Evolutionary conservation across 1,140 invertebrate genomes (phyloP), one percentile per base, ranked within the genome.

Genomic region (Arion vulgaris): DNA sequence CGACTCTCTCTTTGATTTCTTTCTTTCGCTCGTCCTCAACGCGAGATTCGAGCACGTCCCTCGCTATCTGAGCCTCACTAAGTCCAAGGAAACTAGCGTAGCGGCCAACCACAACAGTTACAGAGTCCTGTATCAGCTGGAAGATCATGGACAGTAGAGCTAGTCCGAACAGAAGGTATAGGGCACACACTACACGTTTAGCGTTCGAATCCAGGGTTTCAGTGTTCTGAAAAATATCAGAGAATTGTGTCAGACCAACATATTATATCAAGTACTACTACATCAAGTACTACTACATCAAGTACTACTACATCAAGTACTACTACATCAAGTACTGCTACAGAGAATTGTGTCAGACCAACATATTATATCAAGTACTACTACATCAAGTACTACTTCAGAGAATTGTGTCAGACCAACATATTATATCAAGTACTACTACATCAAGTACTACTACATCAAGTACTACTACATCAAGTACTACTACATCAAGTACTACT

Each of bases 121-220:
- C 62, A 57, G 77, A 68, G 77, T 80, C 77, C 26, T 51, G 39
- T 82, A 98, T 95, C 45, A 98, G 93, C 91, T 96, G 97, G 89
- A 97, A 98, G 77, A 96, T 96, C 96, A 97, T 98, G 0, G 97
- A 96, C 85, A 98, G 95, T 45, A 98, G 92, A 17, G 97, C 96
- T 45, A 98, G 94, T 34, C 97, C 97, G 84, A 98, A 94, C 51
- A 98, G 94, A 45, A 98, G 91, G 91, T 98, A 98, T 0, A 96
- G 93, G 89, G 96, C 84, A 81, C 90, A 90, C 0, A 89, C 83
- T 1, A 91, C 85, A 17, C 87, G 88, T 81, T 90, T 91, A 38
- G 87, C 87, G 51, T 77, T 77, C n/a, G 75, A 77, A 11, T 39
- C 75, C 38, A 74, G 39, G 4, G 72, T 74, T n/a, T 74, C 38